Percentiles rank a stretch among this genome's conserved stretches.
These are phyloP conservation scores for Euphydryas editha DNA, from an alignment of 2,888 invertebrate genomes.

Conservation along the genomic window DNA sequence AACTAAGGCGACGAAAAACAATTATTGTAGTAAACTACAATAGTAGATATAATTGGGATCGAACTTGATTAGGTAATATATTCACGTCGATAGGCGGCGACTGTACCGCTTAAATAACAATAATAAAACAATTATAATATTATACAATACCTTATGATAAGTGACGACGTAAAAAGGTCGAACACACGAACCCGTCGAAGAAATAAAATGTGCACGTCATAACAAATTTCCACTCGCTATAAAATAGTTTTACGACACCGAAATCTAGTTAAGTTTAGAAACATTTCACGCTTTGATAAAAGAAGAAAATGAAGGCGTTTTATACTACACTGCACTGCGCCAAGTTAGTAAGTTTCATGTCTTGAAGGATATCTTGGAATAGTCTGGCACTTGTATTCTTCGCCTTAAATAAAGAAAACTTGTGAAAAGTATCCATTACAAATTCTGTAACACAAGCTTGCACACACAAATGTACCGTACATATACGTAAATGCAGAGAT, in stretches of 20 bases:
- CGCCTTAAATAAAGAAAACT: background rate
- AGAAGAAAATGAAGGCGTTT: slow-evolving; percentile 44
- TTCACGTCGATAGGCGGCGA: no score
- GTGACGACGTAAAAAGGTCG: slow-evolving; percentile 3
- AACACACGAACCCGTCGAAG: slow-evolving; percentile 32
- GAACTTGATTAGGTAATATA: no score
- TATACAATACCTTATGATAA: no score
- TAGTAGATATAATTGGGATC: no score
- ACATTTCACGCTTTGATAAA: slow-evolving; percentile 43
- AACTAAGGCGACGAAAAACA: no score
- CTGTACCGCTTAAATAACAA: no score
- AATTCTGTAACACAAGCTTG: background rate
- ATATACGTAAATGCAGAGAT: background rate
- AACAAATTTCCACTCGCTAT: slow-evolving; percentile 57
- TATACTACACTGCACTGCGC: slow-evolving; percentile 28
- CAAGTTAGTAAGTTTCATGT: slow-evolving; percentile 16
- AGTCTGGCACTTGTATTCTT: background rate
- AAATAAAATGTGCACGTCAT: slow-evolving; percentile 57
- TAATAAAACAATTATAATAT: no score
- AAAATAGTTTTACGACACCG: slow-evolving; percentile 66
- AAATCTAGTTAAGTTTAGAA: slow-evolving; percentile 60
- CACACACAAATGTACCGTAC: no score
- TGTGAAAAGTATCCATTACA: background rate
- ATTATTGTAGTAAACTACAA: no score
- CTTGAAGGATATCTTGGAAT: slow-evolving; percentile 8